phyloP scores from a whole-genome alignment of 1,140 invertebrate genomes.

The Cydia amplana region DNA sequence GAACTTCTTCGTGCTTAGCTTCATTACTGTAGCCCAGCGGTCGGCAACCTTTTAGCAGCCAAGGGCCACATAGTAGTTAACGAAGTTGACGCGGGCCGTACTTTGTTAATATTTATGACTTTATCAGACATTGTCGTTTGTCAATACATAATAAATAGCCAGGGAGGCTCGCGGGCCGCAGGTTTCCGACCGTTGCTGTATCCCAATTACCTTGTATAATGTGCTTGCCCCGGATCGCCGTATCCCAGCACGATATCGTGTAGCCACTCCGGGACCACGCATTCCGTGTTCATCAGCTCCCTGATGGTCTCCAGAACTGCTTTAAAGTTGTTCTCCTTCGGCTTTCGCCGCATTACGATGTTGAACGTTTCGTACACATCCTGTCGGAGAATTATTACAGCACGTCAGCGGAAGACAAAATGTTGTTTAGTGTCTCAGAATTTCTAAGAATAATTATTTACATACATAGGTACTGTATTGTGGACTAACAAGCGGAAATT shows the following conservation, averaged over 20 bases:
- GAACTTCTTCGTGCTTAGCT: too few species aligned
- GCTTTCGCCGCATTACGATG: slow-evolving; percentile 97
- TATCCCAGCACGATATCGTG: slow-evolving; percentile 99
- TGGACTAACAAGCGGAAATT: too few species aligned
- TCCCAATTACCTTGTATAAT: slow-evolving; percentile 88
- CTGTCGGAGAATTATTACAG: slow-evolving; percentile 63
- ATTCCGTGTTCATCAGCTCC: slow-evolving; percentile 99
- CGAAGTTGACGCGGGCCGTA: too few species aligned
- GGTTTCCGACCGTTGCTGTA: too few species aligned
- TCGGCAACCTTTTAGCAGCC: too few species aligned
- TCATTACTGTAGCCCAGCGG: neutral
- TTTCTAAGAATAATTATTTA: neutral
- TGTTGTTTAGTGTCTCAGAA: too few species aligned
- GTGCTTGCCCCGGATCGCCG: slow-evolving; percentile 96
- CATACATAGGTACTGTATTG: too few species aligned
- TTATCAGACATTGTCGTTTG: too few species aligned
- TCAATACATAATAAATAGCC: too few species aligned
- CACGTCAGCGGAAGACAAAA: neutral
- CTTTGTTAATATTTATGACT: too few species aligned
- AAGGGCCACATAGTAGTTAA: too few species aligned
- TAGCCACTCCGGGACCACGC: slow-evolving; percentile 99
- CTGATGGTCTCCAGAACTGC: slow-evolving; percentile 99
- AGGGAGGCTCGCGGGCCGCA: too few species aligned
- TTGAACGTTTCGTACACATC: slow-evolving; percentile 99
- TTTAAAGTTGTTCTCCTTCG: slow-evolving; percentile 99